A percentile compares a stretch with the other conserved stretches of the same genome.
Evolutionary conservation across 2,888 invertebrate species (phyloP).

Genomic region (Lysandra bellargus): DNA sequence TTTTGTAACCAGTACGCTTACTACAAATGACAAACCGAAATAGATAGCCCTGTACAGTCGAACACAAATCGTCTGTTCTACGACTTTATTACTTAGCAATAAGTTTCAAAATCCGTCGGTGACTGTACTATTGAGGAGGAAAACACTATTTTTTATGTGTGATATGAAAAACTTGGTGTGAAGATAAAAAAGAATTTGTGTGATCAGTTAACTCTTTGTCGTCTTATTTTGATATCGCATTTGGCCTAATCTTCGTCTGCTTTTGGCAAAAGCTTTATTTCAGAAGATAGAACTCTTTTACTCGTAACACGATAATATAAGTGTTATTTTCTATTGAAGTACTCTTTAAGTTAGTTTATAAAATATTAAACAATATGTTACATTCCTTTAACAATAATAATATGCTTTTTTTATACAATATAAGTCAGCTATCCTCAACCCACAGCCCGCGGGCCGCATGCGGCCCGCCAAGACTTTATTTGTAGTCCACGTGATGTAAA

Average conservation of each 20-base stretch:
- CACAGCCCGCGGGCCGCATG: too few species aligned
- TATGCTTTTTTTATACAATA: too few species aligned
- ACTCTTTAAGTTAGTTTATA: too few species aligned
- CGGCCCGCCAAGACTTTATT: too few species aligned
- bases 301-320: background rate
- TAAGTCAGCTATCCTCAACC: too few species aligned
- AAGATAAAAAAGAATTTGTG: slow-evolving; percentile 48
- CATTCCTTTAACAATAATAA: too few species aligned
- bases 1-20: background rate
- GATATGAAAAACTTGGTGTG: slow-evolving; percentile 40
- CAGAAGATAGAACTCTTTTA: background rate
- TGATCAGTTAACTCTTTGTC: slow-evolving; percentile 49
- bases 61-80: background rate
- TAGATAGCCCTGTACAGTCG: background rate
- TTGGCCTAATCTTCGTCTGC: background rate
- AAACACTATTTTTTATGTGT: background rate
- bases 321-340: background rate
- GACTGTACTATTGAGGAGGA: background rate
- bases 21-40: slow-evolving; percentile 2
- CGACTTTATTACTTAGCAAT: background rate
- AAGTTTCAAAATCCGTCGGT: background rate
- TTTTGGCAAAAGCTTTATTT: slow-evolving; percentile 11
- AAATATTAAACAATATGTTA: too few species aligned
- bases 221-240: slow-evolving; percentile 38
- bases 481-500: too few species aligned